These are phyloP conservation scores for Peromyscus aztecus DNA, from an alignment of 2,797 vertebrate species.

Conservation along the genomic window DNA sequence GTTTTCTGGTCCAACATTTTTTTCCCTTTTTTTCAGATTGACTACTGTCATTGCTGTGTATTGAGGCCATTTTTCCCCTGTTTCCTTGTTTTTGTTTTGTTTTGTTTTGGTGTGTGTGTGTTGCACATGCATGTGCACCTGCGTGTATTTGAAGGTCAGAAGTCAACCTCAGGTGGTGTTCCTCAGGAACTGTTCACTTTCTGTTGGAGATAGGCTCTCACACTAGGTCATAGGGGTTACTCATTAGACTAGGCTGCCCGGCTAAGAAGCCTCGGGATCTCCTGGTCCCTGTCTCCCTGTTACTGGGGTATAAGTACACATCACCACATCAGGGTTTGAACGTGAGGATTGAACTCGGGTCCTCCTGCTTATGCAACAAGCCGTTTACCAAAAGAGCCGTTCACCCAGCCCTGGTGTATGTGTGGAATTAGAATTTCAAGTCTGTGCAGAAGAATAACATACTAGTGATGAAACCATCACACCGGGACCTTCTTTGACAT, in stretches of 20 bases:
- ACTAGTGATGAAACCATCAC: neutral
- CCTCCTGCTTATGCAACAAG: neutral
- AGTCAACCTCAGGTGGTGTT: neutral
- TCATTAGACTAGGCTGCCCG: neutral
- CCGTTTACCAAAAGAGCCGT: neutral
- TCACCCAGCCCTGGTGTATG: neutral
- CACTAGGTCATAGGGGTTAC: neutral
- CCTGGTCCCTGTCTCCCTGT: neutral
- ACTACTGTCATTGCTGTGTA: slow-evolving; percentile 21
- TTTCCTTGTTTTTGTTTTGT: no score
- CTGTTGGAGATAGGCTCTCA: neutral
- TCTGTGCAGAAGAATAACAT: neutral
- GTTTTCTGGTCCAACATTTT: neutral
- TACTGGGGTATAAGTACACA: neutral
- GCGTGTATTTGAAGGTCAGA: neutral
- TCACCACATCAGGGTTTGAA: neutral
- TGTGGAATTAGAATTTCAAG: neutral
- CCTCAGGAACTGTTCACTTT: neutral
- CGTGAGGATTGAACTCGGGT: neutral
- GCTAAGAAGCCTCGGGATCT: neutral
- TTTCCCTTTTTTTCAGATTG: slow-evolving; percentile 51
- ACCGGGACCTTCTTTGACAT: neutral
- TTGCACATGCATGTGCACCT: neutral
- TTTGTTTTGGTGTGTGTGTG: neutral
- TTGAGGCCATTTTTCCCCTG: neutral